Evolutionary conservation across 1,140 invertebrate genomes (phyloP), one percentile per base, ranked within the genome.

Genomic region (Cyphomyrmex costatus): DNA sequence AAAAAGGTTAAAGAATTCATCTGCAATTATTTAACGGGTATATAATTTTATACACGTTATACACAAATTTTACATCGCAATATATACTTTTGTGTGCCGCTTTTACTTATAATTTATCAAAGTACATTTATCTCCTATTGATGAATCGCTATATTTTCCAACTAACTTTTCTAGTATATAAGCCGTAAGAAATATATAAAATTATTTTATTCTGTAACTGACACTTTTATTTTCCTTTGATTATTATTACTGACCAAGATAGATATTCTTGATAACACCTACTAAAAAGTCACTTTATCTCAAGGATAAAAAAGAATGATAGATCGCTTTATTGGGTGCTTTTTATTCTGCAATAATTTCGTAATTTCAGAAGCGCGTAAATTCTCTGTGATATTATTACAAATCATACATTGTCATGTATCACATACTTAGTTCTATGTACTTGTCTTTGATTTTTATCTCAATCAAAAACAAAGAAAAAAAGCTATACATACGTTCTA

Each of bases 371-470:
- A 30, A n/a, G 5, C 60, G 19, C 36, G 36, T 85, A 84, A 42
- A 90, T 89, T 90, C 79, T 60, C 66, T 51, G 60, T 49, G 70
- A 80, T 71, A 85, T 85, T 71, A 85, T 85, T 89, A 83, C 70
- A 77, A 83, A 70, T 51, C 12, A 27, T 84, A 21, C 6, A 4
- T 19, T 56, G 10, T 21, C 74, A n/a, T 10, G 7, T 8, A 70
- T 46, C 24, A 27, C 6, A 49, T 63, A 6, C 10, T 30, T 42
- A 2, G 1, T 61, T 60, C 33, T 42, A 10, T 42, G 16, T 53
- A 56, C 7, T 73, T 3, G 60, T 65, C 8, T 65, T 46, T 12
- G 14, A 65, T 46, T 66, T 63, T 66, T 66, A 66, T 14, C 19
- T 42, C 36, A 65, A 68, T 46, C 0, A 49, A 24, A 46, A 68